A percentile compares a stretch with the other conserved stretches of the same genome.
Conservation (phyloP, 30 jellyfish, hydroid and myxozoan genomes). For the Turritopsis dohrnii region DNA sequence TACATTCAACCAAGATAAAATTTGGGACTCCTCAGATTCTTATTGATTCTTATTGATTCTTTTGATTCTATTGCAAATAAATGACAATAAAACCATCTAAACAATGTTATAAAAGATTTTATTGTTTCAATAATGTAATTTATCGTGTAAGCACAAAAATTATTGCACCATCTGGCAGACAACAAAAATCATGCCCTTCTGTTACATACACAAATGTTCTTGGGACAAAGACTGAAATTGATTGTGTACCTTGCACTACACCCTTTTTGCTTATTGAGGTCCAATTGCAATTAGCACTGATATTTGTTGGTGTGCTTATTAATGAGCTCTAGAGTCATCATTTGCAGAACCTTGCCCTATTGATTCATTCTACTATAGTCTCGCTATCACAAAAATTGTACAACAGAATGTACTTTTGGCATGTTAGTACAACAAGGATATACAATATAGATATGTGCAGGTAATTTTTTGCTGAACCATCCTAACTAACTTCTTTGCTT, state of each 20-base stretch:
- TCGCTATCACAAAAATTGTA: conserved; percentile 82
- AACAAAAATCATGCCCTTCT: conserved; percentile 92
- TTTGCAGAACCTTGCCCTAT: conserved; percentile 95
- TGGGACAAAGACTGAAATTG: conserved; percentile 57
- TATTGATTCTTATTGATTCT: conserved; percentile 86
- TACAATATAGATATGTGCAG: too few relatives aligned
- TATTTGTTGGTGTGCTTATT: conserved; percentile 82
- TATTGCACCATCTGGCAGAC: conserved; percentile 94
- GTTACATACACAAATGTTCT: conserved; percentile 66
- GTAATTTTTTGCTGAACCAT: too few relatives aligned
- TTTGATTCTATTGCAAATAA: conserved; percentile 87
- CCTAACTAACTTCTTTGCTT: too few relatives aligned
- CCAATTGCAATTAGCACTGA: conserved; percentile 72
- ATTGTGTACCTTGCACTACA: conserved; percentile 74
- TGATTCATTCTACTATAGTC: conserved; percentile 70
- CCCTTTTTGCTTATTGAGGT: conserved; percentile 78
- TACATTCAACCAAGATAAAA: conserved; percentile 74
- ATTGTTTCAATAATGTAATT: too few relatives aligned
- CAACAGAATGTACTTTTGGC: conserved; percentile 87
- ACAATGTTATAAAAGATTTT: conserved; percentile 60
- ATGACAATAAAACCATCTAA: conserved; percentile 68
- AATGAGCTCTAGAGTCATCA: conserved; percentile 65
- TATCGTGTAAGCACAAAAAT: conserved; percentile 52
- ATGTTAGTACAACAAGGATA: conserved; percentile 67
- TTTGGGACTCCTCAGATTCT: conserved; percentile 62